phyloP scores from a whole-genome alignment of 2,113 vertebrate species.

The Calypte anna region DNA sequence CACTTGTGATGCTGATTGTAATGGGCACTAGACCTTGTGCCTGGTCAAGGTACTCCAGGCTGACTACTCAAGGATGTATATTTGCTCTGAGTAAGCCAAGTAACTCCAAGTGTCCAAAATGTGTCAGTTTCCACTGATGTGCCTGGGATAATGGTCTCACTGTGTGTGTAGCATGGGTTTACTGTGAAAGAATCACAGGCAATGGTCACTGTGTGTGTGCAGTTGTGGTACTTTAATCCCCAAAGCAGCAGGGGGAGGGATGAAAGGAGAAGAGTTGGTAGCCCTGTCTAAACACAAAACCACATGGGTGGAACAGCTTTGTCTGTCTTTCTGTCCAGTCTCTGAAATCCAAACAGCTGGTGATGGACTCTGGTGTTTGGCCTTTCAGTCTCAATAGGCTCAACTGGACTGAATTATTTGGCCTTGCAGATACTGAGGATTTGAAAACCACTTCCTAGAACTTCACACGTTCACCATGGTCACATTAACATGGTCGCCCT shows the following conservation, averaged over 20 bases:
- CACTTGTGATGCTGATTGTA: background rate
- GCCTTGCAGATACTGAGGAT: background rate
- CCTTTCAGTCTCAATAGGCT: background rate
- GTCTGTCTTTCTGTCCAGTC: background rate
- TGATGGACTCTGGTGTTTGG: background rate
- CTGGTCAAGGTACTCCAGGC: background rate
- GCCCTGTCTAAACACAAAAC: background rate
- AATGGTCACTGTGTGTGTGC: background rate
- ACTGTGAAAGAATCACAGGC: background rate
- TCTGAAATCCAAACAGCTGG: background rate
- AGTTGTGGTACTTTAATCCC: background rate
- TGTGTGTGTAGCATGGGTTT: background rate
- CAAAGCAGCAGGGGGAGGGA: background rate
- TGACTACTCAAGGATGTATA: background rate
- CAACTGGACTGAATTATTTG: background rate
- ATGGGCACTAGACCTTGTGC: background rate
- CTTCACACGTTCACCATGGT: background rate
- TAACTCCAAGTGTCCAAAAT: background rate
- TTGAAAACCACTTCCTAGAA: background rate
- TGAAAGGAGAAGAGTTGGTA: background rate
- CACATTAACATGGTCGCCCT: background rate
- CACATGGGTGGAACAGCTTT: background rate
- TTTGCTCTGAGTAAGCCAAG: background rate
- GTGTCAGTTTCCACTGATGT: background rate
- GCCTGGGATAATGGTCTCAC: rapidly evolving